Conservation (phyloP, 1,140 invertebrate species). For the Microplitis demolitor region DNA sequence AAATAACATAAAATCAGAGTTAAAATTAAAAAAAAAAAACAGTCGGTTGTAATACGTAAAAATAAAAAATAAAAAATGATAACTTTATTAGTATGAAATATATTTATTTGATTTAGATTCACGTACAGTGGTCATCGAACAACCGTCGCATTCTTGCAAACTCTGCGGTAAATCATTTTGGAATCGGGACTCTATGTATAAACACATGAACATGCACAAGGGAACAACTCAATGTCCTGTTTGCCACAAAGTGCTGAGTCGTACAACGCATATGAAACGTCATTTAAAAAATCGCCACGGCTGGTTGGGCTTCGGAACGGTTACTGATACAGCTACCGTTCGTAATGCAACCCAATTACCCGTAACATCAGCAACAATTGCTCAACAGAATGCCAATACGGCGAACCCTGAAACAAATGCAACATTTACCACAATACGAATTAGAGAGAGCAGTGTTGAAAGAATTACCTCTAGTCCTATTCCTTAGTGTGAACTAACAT, state of each 20-base stretch:
- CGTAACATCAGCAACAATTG: constrained; percentile 37
- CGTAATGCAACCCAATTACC: constrained; percentile 33
- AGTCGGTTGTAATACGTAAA: background rate
- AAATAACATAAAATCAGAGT: background rate
- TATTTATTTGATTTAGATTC: constrained; percentile 62
- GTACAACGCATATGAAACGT: constrained; percentile 61
- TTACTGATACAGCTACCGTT: constrained; percentile 22
- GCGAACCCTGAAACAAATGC: constrained; percentile 41
- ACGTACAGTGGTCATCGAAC: constrained; percentile 61
- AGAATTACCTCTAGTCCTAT: constrained; percentile 62
- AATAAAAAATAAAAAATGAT: background rate
- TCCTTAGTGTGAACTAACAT: constrained; percentile 52
- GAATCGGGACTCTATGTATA: constrained; percentile 63
- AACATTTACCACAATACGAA: constrained; percentile 58
- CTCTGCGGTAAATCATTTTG: constrained; percentile 63
- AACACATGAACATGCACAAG: constrained; percentile 64
- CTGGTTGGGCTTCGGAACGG: constrained; percentile 49
- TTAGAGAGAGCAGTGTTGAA: constrained; percentile 60
- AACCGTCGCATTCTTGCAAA: constrained; percentile 62
- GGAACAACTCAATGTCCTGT: constrained; percentile 62
- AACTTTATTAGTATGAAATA: constrained; percentile 37
- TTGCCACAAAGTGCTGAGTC: constrained; percentile 62
- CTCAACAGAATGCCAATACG: constrained; percentile 35
- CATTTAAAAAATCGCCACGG: constrained; percentile 61
- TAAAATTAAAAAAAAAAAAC: constrained; percentile 19